A percentile compares a stretch with the other conserved stretches of the same genome.
Conservation (phyloP, 1,140 invertebrate genomes). For the Brachionus plicatilis region DNA sequence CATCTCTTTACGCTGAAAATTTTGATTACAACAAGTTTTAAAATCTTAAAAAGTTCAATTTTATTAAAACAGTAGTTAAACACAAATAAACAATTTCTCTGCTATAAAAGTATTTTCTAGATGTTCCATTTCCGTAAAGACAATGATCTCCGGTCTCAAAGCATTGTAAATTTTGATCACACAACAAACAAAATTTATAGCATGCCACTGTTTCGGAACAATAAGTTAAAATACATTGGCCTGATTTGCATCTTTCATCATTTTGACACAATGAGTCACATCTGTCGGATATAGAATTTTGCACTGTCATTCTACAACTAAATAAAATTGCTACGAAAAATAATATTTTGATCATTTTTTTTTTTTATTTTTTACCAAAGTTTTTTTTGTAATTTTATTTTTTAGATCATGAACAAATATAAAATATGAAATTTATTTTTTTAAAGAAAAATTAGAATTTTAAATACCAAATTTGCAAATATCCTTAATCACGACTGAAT, state of each 20-base stretch:
- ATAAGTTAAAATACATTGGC: constrained; percentile 27
- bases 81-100: neutral
- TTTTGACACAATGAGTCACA: constrained; percentile 37
- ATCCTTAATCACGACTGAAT: neutral
- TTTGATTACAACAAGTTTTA: neutral
- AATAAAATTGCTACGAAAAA: neutral
- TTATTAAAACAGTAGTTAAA: neutral
- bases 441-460: neutral
- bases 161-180: neutral
- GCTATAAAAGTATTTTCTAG: neutral
- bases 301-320: neutral
- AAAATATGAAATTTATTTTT: neutral
- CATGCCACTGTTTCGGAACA: constrained; percentile 12
- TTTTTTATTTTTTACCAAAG: neutral
- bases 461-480: neutral
- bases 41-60: neutral
- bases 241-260: constrained; percentile 31
- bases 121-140: constrained; percentile 19
- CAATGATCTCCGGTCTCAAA: constrained; percentile 30
- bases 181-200: constrained; percentile 18
- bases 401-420: neutral
- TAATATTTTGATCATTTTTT: neutral
- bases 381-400: neutral
- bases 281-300: neutral
- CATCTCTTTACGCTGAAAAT: neutral